These are phyloP conservation scores for Drosophila kepulauana DNA, from an alignment of 1,140 invertebrate genomes.

Conservation along the genomic window DNA sequence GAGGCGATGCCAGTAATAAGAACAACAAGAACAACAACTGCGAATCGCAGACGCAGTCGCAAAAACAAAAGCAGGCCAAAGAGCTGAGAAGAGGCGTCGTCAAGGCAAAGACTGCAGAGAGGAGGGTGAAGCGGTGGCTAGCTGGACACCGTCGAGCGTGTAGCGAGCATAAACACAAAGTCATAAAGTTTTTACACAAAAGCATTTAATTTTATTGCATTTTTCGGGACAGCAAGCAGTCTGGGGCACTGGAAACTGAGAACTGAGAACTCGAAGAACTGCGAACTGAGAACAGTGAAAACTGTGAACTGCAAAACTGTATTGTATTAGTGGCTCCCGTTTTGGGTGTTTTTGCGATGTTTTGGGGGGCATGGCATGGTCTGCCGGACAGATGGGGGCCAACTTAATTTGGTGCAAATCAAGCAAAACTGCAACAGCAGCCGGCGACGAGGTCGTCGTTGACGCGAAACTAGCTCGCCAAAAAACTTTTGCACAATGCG, in stretches of 20 bases:
- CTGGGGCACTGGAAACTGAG: conserved; percentile 6
- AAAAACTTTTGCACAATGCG: conserved; percentile 26
- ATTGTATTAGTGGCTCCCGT: conserved; percentile 1
- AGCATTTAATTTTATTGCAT: conserved; percentile 83
- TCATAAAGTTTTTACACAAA: conserved; percentile 82
- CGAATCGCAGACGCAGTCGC: conserved; percentile 11
- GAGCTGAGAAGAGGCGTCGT: conserved; percentile 30
- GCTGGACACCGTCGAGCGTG: conserved; percentile 52
- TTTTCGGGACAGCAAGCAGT: conserved; percentile 73
- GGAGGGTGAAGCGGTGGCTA: conserved; percentile 8
- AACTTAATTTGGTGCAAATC: conserved; percentile 80
- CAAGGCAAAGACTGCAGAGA: conserved; percentile 20
- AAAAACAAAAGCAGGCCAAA: conserved; percentile 78
- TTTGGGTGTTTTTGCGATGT: not conserved
- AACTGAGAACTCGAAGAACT: not conserved
- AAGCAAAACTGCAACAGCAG: conserved; percentile 79
- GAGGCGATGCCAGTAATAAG: conserved; percentile 34
- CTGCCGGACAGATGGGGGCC: conserved; percentile 61
- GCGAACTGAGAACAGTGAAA: not conserved
- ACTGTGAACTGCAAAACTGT: not conserved
- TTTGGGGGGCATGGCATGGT: conserved; percentile 47
- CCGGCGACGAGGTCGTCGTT: conserved; percentile 31
- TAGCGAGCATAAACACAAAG: conserved; percentile 80
- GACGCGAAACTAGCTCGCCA: conserved; percentile 34
- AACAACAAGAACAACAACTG: not conserved